Percentiles rank a stretch among this genome's conserved stretches.
Evolutionary conservation across 2,113 vertebrate species (phyloP).

Genomic region (Lophura nycthemera): DNA sequence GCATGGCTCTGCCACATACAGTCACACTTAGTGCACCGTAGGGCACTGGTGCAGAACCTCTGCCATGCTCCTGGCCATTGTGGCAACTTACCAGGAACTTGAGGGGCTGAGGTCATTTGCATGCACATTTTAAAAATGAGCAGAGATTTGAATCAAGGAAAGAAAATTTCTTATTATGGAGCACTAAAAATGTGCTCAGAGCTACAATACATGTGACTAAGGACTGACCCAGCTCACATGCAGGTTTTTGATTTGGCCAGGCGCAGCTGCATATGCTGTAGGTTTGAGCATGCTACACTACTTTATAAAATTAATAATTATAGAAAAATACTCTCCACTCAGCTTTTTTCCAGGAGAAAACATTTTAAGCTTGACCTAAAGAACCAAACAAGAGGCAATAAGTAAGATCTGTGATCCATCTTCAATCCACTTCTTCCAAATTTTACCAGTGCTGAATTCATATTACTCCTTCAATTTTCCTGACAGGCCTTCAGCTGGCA

Average conservation of each 20-base stretch:
- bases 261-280: neutral
- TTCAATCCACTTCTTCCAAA: neutral
- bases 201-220: neutral
- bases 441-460: neutral
- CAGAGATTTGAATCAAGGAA: neutral
- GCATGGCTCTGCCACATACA: neutral
- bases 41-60: neutral
- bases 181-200: neutral
- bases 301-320: neutral
- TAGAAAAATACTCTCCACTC: neutral
- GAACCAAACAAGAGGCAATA: neutral
- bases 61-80: neutral
- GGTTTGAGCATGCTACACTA: neutral
- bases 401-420: neutral
- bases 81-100: neutral
- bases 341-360: neutral
- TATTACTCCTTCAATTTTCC: neutral
- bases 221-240: neutral
- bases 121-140: neutral
- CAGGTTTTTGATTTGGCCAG: rapidly evolving
- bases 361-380: neutral
- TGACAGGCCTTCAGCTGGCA: neutral
- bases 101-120: neutral
- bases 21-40: neutral
- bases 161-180: neutral